Evolutionary conservation across 2,888 invertebrate species (phyloP).

Genomic region (Ametastegia equiseti): DNA sequence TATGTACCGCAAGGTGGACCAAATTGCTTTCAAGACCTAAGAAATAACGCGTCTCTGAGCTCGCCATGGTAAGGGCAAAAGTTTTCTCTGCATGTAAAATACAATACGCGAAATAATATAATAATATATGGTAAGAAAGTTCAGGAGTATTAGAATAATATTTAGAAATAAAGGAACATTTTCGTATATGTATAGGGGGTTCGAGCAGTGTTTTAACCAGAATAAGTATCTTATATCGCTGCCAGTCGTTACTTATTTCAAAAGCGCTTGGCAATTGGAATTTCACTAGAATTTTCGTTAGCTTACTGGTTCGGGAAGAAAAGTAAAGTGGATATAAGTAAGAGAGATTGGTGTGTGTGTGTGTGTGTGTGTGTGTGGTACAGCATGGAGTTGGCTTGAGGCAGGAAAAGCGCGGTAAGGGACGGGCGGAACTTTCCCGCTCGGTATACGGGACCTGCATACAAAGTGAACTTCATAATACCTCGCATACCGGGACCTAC

Average conservation of each 20-base stretch:
- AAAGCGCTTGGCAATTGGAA: constrained; percentile 30
- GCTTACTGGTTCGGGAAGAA: constrained; percentile 37
- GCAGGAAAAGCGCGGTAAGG: constrained; percentile 31
- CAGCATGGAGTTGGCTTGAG: constrained; percentile 43
- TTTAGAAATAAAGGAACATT: too few relatives aligned
- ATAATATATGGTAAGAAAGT: not conserved
- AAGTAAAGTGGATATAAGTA: constrained; percentile 46
- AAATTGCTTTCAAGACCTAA: not conserved
- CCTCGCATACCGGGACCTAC: constrained; percentile 47
- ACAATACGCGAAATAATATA: not conserved
- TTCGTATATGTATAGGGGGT: too few relatives aligned
- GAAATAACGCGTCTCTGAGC: not conserved
- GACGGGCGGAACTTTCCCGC: constrained; percentile 51
- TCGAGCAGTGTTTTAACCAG: not conserved
- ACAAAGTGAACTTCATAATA: constrained; percentile 57
- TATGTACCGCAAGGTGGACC: not conserved
- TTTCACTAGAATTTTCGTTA: constrained; percentile 34
- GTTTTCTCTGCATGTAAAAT: not conserved
- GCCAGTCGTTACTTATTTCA: constrained; percentile 11
- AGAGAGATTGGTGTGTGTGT: too few relatives aligned
- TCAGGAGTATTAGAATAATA: not conserved
- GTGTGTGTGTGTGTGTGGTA: constrained; percentile 24
- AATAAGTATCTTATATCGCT: constrained; percentile 2
- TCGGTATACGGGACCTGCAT: constrained; percentile 52
- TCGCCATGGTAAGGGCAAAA: not conserved